Base-by-base conservation (phyloP, 2,113 vertebrate genomes). In the Phyllopteryx taeniolatus region DNA sequence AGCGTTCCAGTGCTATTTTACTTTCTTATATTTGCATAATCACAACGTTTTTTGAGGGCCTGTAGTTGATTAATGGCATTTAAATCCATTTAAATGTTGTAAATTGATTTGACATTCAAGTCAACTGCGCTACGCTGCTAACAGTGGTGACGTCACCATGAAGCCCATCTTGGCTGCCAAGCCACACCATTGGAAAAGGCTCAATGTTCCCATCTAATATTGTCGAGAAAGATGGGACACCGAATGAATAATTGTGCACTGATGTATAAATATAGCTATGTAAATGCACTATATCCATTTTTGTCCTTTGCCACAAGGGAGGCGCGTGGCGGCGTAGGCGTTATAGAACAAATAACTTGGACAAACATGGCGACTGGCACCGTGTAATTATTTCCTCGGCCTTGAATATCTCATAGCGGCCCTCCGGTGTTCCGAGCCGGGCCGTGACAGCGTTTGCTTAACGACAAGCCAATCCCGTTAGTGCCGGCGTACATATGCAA, bases 361-460 rank as follows among this genome's bases (percentile, higher is more conserved):
- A 7, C 61, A 35, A 35, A 80, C 56, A 75, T 70, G 46, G n/a
- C 53, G n/a, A 66, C 12, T 43, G 3, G 6, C 5, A 35, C 5
- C 12, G 15, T 51, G 62, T 33, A 33, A 63, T 62, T 4, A 47
- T 62, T 61, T 72, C n/a, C 46, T 47, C 12, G 14, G 19, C 14
- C 13, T 17, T 59, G 61, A n/a, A 57, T 69, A 56, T 61, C 22
- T 80, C 46, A 70, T 70, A 73, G 73, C 43, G 72, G 54, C 53
- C 33, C 22, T 53, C 63, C 71, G 11, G 20, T 1, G 35, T 64
- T 72, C 33, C 68, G 73, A 79, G 79, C 46, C 59, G 42, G 22
- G 35, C 10, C 46, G 66, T 59, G 75, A 47, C 70, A 77, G 72
- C 60, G 70, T 79, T 78, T 80, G 77, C 77, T 79, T 72, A 60